Evolutionary conservation across 2,888 invertebrate genomes (phyloP), one percentile per base, ranked within the genome.

Genomic region (Lacanobia oleracea): DNA sequence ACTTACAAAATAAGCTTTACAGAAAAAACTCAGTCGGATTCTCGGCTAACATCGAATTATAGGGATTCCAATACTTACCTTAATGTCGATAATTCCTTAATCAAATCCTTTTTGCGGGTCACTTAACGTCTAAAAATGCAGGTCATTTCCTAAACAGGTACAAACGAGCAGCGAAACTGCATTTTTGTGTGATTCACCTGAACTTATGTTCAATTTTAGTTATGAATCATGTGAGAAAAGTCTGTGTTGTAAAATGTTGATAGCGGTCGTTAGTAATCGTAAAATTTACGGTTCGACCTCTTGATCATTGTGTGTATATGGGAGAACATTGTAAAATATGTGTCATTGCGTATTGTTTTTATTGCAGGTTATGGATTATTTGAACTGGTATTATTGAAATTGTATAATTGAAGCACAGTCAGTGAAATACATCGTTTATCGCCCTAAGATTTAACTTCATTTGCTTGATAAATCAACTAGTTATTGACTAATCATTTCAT

Each of bases 101-200:
- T 68, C 69, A 43, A 73, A 48, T 10, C 50, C 67, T 14, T 66
- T 70, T 79, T 64, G 65, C 76, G 37, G 71, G 69, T 72, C 68
- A 66, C 63, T 76, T 79, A 76, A 64, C 66, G 67, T 63, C 65
- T 70, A 72, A 82, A 84, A 84, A 86, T 86, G 82, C 84, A 79
- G 67, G 54, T 51, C 67, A 51, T 73, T 80, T 86, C 85, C 83
- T 85, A 77, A 79, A 75, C 65, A 64, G 68, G 75, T 79, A 75
- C 64, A 57, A 67, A 79, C 80, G 72, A 77, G 86, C 83, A 86
- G 73, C 64, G 2, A 71, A 81, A 77, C 86, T 90, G 90, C 90
- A 91, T 91, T 90, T 90, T 88, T 91, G 84, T 68, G 79, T 91
- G 91, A 92, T 68, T 92, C 91, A 91, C 57, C n/a, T 61, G 60